Percentiles rank a stretch among this genome's conserved stretches.
These are phyloP conservation scores for Achlya flavicornis DNA, from an alignment of 2,888 invertebrate genomes.

Conservation along the genomic window DNA sequence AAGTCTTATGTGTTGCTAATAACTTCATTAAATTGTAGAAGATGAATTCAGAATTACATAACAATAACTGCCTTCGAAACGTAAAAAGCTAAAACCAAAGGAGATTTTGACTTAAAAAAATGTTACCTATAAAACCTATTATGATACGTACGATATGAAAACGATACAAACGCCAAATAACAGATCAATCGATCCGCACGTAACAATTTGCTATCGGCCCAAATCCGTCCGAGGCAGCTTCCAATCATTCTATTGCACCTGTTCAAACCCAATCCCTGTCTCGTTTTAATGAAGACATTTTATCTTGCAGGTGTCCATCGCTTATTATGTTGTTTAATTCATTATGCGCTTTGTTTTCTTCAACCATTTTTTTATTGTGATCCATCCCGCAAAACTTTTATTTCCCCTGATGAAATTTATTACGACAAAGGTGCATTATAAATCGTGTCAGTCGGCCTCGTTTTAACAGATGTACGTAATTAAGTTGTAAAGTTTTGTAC, in stretches of 20 bases:
- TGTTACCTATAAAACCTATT: background rate
- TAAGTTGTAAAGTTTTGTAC: slow-evolving; percentile 75
- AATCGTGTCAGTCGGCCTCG: slow-evolving; percentile 66
- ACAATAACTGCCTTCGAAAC: too few relatives aligned
- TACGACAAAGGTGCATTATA: slow-evolving; percentile 72
- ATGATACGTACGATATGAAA: slow-evolving; percentile 25
- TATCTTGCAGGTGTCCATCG: slow-evolving; percentile 75
- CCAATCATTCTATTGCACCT: slow-evolving; percentile 71
- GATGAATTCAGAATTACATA: too few relatives aligned
- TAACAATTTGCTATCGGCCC: slow-evolving; percentile 42
- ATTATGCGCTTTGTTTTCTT: slow-evolving; percentile 82
- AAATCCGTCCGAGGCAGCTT: slow-evolving; percentile 41
- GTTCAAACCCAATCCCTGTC: slow-evolving; percentile 57
- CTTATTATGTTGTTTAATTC: slow-evolving; percentile 80
- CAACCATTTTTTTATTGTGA: slow-evolving; percentile 55
- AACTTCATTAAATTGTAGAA: too few relatives aligned
- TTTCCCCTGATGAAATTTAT: slow-evolving; percentile 70
- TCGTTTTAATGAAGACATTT: slow-evolving; percentile 80
- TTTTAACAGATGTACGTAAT: slow-evolving; percentile 80
- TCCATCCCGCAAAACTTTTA: slow-evolving; percentile 71
- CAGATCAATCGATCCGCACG: slow-evolving; percentile 20
- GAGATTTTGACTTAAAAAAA: background rate
- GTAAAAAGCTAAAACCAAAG: too few relatives aligned
- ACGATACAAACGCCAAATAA: slow-evolving; percentile 40
- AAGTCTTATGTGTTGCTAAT: too few relatives aligned